These are phyloP conservation scores for Takifugu rubripes DNA, from an alignment of 2,797 vertebrate genomes.

Conservation along the genomic window DNA sequence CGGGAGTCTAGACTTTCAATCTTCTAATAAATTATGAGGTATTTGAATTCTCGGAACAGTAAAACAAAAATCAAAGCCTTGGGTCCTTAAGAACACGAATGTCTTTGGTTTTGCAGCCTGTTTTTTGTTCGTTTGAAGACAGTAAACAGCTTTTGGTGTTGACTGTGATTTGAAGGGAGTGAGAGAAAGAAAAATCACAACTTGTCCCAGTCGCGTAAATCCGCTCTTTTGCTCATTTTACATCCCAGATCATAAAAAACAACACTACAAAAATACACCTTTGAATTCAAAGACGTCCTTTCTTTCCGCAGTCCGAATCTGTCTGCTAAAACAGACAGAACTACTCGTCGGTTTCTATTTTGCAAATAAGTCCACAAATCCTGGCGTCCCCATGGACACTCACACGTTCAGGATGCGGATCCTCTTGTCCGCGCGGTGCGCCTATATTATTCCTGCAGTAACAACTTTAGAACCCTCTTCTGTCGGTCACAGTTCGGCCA, in stretches of 20 bases:
- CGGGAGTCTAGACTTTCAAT: constrained; percentile 58
- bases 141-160: constrained; percentile 40
- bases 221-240: constrained; percentile 52
- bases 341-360: constrained; percentile 3
- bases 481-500: constrained; percentile 31
- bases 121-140: constrained; percentile 19
- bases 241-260: constrained; percentile 16
- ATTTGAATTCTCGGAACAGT: constrained; percentile 61
- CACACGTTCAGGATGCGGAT: constrained; percentile 52
- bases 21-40: constrained; percentile 71
- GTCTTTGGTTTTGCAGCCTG: constrained; percentile 77
- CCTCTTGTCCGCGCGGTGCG: constrained; percentile 56
- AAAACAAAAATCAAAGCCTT: constrained; percentile 44
- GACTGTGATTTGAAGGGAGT: constrained; percentile 1
- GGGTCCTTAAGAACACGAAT: constrained; percentile 51
- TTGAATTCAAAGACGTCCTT: constrained; percentile 15
- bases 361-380: constrained; percentile 46
- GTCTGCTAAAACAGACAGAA: constrained; percentile 11
- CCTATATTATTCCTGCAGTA: constrained; percentile 46
- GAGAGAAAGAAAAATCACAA: constrained; percentile 50
- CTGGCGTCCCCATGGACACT: constrained; percentile 31
- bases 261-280: constrained; percentile 6
- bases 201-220: constrained; percentile 61
- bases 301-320: constrained; percentile 7
- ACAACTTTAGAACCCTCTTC: constrained; percentile 54